Base-by-base conservation (phyloP, 37 sponge, comb jelly and placozoan species). In the Axinella damicornis region DNA sequence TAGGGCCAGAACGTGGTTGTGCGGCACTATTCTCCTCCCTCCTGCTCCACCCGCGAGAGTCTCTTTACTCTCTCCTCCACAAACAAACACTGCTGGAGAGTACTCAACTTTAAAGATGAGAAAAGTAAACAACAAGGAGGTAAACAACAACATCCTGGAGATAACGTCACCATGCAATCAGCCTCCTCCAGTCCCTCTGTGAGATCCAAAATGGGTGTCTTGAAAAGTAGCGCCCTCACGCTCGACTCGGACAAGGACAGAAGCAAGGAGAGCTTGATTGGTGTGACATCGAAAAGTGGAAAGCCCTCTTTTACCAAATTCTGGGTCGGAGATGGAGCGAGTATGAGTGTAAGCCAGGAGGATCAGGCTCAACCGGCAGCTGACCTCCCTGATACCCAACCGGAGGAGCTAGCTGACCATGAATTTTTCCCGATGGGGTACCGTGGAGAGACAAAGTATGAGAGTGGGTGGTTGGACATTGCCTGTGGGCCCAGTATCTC, bases 401-500 rank as follows among this genome's bases (percentile, higher is more conserved):
- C n/a, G 24, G 65, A 56, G 1, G 37, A 35, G n/a, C 41, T 39
- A 20, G 28, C 18, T 2, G 79, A 61, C 53, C 38, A 69, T 9
- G 90, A 89, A 57, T 30, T 4, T 1, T 89, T 89, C 36, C 94
- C 94, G 53, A 78, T 88, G 80, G 94, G 94, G 1, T 82, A 40
- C 53, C 34, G 89, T 34, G 65, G 40, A 0, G 71, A 30, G 22
- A 93, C 94, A 31, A 58, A 25, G 15, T 82, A 81, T 63, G 74
- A 88, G 63, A 73, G 77, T 82, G 94, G 94, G 18, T 93, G 94
- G 94, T 14, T 93, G n/a, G 94, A 93, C 75, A 20, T 93, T 17
- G 89, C 77, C 55, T 89, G 86, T 82, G 89, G 94, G 13, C 73
- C 77, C 4, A 58, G 22, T 20, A 76, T 93, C 40, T 57, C 83